Percentiles rank a stretch among this genome's conserved stretches.
Conservation (phyloP, 2,113 vertebrate genomes). For the Sinocyclocheilus anshuiensis region DNA sequence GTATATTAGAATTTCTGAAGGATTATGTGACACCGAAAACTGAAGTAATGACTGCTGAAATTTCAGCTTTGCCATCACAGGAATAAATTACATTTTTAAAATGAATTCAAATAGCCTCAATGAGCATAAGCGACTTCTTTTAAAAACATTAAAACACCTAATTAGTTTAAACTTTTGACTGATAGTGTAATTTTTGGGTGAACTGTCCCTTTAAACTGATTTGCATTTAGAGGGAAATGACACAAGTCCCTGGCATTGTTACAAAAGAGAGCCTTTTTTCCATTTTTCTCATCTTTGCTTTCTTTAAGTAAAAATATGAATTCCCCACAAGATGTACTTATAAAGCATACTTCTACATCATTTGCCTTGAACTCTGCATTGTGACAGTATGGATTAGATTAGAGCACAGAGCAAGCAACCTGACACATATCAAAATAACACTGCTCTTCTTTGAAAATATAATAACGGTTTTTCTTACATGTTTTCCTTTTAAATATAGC, state of each 20-base stretch:
- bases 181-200: neutral
- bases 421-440: constrained; percentile 83
- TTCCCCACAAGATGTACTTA: constrained; percentile 73
- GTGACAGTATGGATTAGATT: constrained; percentile 72
- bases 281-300: neutral
- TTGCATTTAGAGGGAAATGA: constrained; percentile 58
- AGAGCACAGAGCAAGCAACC: constrained; percentile 81
- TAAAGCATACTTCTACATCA: constrained; percentile 79
- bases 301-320: constrained; percentile 51
- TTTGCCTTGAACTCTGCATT: constrained; percentile 77
- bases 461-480: constrained; percentile 71
- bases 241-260: constrained; percentile 24
- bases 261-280: constrained; percentile 29
- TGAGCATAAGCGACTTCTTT: neutral
- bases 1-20: too few relatives aligned
- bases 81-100: neutral
- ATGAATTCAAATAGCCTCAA: neutral
- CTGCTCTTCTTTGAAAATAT: constrained; percentile 81
- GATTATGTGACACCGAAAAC: too few relatives aligned
- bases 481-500: constrained; percentile 73
- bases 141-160: neutral
- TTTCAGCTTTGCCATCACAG: neutral
- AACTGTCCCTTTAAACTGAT: constrained; percentile 38
- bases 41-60: too few relatives aligned
- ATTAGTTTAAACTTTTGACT: neutral